These are phyloP conservation scores for Raphicerus campestris DNA, from an alignment of 2,113 vertebrate species.

Conservation along the genomic window DNA sequence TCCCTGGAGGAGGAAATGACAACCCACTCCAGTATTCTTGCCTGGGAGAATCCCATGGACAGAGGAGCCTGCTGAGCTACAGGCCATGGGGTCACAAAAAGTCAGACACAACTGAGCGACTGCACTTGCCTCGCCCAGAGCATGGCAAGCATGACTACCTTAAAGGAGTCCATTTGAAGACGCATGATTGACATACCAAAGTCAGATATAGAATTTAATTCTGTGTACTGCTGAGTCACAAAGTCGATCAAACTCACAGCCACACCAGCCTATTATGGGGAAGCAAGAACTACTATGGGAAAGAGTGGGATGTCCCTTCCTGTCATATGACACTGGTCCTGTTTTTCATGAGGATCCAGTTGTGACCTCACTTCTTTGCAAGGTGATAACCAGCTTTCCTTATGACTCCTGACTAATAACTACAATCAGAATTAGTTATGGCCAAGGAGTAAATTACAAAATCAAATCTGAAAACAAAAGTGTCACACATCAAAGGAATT, in stretches of 20 bases:
- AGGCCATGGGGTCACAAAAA: neutral
- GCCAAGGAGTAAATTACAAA: neutral
- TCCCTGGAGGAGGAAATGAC: neutral
- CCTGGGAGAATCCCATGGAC: neutral
- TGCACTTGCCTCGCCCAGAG: neutral
- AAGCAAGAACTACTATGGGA: neutral
- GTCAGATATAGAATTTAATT: neutral
- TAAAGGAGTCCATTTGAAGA: neutral
- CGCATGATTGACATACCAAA: neutral
- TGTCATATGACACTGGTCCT: neutral
- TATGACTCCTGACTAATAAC: neutral
- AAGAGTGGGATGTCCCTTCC: neutral
- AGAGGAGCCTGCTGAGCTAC: neutral
- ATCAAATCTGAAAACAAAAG: neutral
- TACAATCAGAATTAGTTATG: neutral
- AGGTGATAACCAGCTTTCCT: neutral
- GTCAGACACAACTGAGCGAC: accelerated
- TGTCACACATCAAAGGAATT: neutral
- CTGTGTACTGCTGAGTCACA: neutral
- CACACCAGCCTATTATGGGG: neutral
- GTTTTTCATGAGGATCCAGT: neutral
- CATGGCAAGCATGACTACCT: neutral
- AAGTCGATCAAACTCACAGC: neutral
- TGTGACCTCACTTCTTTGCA: neutral
- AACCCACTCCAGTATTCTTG: neutral